Conservation (phyloP, 2,888 invertebrate species). For the Eledona agricola region DNA sequence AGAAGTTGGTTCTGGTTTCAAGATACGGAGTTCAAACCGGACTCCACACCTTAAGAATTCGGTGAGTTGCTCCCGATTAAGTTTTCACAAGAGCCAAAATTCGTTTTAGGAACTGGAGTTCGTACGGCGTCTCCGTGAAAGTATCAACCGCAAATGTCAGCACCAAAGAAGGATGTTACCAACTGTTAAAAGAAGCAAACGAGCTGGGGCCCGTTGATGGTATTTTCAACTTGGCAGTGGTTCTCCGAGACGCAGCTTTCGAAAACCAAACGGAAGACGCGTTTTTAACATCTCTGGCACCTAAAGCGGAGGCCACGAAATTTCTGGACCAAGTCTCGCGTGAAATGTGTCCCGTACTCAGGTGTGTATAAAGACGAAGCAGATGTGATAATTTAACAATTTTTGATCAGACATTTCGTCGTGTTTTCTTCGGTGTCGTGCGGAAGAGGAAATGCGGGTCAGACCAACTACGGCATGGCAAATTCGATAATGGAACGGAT, state of each 20-base stretch:
- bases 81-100: conserved; percentile 4
- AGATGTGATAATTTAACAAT: neutral
- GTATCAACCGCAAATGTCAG: conserved; percentile 77
- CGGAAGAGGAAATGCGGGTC: conserved; percentile 92
- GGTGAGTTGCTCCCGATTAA: conserved; percentile 7
- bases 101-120: conserved; percentile 70
- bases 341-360: conserved; percentile 65
- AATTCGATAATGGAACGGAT: conserved; percentile 90
- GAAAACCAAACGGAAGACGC: conserved; percentile 76
- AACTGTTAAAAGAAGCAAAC: conserved; percentile 71
- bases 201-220: conserved; percentile 77
- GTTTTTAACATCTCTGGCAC: conserved; percentile 73
- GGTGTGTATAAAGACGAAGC: conserved; percentile 43
- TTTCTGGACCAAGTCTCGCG: conserved; percentile 76
- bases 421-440: conserved; percentile 92
- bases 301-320: conserved; percentile 82
- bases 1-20: conserved; percentile 81
- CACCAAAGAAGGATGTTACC: conserved; percentile 72
- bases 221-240: conserved; percentile 89
- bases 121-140: conserved; percentile 72
- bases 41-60: conserved; percentile 70
- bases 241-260: conserved; percentile 76
- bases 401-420: conserved; percentile 73
- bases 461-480: conserved; percentile 88
- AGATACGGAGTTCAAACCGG: conserved; percentile 76